Conservation (phyloP, 2,888 invertebrate genomes). For the Lasioglossum oenotherae region DNA sequence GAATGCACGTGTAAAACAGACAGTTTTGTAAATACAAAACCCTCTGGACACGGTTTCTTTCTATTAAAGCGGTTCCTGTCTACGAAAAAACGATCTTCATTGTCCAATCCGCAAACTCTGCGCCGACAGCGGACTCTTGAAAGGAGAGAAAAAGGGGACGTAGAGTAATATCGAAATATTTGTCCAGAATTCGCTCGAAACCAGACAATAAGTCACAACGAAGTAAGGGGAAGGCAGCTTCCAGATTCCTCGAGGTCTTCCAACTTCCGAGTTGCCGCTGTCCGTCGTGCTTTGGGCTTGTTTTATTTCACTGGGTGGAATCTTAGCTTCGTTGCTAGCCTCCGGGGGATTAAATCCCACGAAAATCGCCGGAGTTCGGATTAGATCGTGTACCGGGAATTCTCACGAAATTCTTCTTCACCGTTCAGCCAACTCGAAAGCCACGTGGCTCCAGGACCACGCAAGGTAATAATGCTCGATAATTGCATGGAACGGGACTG, state of each 20-base stretch:
- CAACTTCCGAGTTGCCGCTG: conserved; percentile 12
- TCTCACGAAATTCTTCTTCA: conserved; percentile 39
- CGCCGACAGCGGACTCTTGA: background rate
- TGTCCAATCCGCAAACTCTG: background rate
- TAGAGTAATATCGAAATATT: conserved; percentile 17
- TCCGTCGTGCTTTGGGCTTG: conserved; percentile 11
- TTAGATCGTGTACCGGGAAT: conserved; percentile 22
- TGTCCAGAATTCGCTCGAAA: conserved; percentile 1
- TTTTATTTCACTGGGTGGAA: conserved; percentile 12
- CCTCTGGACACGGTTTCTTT: background rate
- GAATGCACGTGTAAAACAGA: background rate
- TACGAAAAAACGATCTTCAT: conserved; percentile 1
- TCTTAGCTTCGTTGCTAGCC: conserved; percentile 6
- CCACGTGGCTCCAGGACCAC: background rate
- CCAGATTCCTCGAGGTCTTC: conserved; percentile 8
- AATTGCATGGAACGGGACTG: background rate
- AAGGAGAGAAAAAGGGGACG: background rate
- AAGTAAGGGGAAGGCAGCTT: conserved; percentile 13
- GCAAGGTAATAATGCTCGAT: background rate
- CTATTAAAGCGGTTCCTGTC: background rate
- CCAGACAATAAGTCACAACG: conserved; percentile 12
- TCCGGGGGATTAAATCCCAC: conserved; percentile 50
- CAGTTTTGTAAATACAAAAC: background rate
- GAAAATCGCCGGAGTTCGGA: conserved; percentile 42
- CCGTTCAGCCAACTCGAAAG: background rate